Conservation (phyloP, 2,113 vertebrate species). For the Sinocyclocheilus maitianheensis region DNA sequence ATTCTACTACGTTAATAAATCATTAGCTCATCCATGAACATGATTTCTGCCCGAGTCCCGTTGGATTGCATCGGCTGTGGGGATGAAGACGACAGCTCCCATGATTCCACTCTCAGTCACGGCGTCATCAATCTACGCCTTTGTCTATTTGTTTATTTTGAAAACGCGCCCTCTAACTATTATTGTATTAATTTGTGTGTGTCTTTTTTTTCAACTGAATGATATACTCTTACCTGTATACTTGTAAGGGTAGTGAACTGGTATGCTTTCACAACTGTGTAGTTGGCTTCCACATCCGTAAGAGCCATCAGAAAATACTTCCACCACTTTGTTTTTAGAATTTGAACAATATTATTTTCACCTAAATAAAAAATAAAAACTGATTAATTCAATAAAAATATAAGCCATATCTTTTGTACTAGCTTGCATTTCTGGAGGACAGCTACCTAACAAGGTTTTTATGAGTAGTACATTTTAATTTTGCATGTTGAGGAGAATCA, state of each 20-base stretch:
- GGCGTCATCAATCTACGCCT: no score
- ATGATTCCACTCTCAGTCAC: no score
- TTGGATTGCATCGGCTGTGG: no score
- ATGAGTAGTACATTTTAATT: background rate
- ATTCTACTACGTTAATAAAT: no score
- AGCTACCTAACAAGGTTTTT: background rate
- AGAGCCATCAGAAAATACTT: slow-evolving; percentile 91
- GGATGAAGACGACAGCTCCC: no score
- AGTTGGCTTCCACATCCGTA: slow-evolving; percentile 94
- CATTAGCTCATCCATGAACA: no score
- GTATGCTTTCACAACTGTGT: slow-evolving; percentile 90
- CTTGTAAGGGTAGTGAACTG: slow-evolving; percentile 94
- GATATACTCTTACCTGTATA: slow-evolving; percentile 83
- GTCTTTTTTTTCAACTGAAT: no score
- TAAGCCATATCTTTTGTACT: background rate
- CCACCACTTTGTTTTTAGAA: slow-evolving; percentile 92
- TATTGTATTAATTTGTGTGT: background rate
- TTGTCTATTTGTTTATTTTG: no score
- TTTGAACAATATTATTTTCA: slow-evolving; percentile 76
- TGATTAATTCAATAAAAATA: background rate
- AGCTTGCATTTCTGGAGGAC: background rate
- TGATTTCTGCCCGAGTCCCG: no score
- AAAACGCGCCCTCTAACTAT: background rate
- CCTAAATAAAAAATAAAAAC: slow-evolving; percentile 65
- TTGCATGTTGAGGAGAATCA: background rate